Evolutionary conservation across 2,888 invertebrate species (phyloP), one percentile per base, ranked within the genome.

Genomic region (Drosophila acutilabella): DNA sequence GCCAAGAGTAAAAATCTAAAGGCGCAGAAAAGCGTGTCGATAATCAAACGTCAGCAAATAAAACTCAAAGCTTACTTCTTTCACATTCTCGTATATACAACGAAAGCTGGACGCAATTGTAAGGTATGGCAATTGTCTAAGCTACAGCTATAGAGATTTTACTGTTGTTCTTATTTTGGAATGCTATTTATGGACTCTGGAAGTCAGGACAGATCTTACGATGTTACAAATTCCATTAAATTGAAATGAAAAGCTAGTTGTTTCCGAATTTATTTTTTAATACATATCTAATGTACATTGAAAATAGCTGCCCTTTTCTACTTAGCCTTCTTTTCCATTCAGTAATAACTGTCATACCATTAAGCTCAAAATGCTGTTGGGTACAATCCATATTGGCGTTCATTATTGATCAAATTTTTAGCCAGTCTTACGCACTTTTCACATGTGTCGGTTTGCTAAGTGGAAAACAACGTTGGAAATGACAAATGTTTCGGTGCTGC

Each of bases 1-100:
- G 51, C 56, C 60, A 75, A 14, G 33, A 41, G 38, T 57, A 36
- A 48, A 45, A 44, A 47, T 52, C 56, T 41, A 47, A 52, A 75
- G 56, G 69, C 67, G 77, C 70, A 71, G 65, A 74, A 72, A 68
- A 72, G 71, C 86, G 88, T 83, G 83, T 83, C 88, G 83, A 83
- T 83, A 83, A 83, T 83, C 88, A 88, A 88, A 82, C 86, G 83
- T 83, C 83, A 86, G 86, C 83, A 68, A 70, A 85, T 83, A 80
- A 80, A 88, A 88, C 70, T 82, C 83, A 69, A 80, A 67, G 73
- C 81, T 80, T 79, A 84, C 59, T 60, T 77, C 64, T 54, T 47
- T 74, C 64, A 66, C 79, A 30, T 26, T 1, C 26, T 7, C 7
- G 7, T 30, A 30, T 8, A 81, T 64, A 36, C 60, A 41, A 60